These are phyloP conservation scores for Phthorimaea operculella DNA, from an alignment of 1,140 invertebrate genomes.

Conservation along the genomic window DNA sequence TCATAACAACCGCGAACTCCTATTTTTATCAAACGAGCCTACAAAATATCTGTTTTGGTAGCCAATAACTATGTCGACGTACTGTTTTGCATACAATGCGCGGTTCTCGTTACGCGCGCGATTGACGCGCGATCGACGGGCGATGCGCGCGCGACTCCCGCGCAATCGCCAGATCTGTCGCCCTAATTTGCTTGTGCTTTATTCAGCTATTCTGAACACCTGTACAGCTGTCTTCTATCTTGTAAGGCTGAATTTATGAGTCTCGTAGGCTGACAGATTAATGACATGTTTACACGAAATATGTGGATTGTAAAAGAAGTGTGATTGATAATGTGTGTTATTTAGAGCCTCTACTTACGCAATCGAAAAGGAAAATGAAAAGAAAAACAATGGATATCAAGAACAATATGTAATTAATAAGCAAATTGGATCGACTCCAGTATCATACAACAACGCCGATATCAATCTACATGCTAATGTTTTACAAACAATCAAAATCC, in stretches of 20 bases:
- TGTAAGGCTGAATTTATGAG: too few species aligned
- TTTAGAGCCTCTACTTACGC: too few species aligned
- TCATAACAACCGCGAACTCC: too few species aligned
- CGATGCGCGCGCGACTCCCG: constrained; percentile 19
- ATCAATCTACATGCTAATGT: not conserved
- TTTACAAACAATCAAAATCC: constrained; percentile 3
- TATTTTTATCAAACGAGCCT: too few species aligned
- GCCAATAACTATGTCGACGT: not conserved
- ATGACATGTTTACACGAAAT: too few species aligned
- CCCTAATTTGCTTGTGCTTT: constrained; percentile 43
- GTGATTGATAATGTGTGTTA: too few species aligned
- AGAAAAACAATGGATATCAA: constrained; percentile 3
- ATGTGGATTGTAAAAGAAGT: too few species aligned
- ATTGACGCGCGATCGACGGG: constrained; percentile 33
- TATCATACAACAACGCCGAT: not conserved
- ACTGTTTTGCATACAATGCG: constrained; percentile 57
- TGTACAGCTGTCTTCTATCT: constrained; percentile 12
- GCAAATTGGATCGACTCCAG: not conserved
- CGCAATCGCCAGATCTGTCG: constrained; percentile 18
- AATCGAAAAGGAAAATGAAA: not conserved
- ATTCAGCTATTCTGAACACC: constrained; percentile 30
- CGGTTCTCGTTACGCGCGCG: constrained; percentile 39
- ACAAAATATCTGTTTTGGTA: not conserved
- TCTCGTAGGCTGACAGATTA: too few species aligned
- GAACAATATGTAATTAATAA: constrained; percentile 6